Evolutionary conservation across 2,888 invertebrate genomes (phyloP).

Genomic region (Cylindroiulus punctatus): DNA sequence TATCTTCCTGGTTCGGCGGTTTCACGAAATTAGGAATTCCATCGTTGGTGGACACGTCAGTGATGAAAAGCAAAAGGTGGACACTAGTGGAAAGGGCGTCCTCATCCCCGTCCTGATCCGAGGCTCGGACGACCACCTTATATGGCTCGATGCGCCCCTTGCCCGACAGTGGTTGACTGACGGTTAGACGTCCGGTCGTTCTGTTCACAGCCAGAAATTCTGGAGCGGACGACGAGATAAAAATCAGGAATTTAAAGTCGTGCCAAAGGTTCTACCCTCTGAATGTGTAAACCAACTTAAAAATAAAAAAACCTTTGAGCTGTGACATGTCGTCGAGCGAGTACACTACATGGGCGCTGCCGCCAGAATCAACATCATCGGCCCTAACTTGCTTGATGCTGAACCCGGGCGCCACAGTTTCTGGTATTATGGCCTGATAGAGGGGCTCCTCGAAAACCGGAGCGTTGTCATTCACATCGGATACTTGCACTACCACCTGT

Average conservation of each 20-base stretch:
- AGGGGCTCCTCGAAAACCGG: conserved; percentile 72
- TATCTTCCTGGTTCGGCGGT: conserved; percentile 76
- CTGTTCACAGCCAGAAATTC: conserved; percentile 76
- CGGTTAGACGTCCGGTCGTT: conserved; percentile 75
- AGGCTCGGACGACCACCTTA: conserved; percentile 74
- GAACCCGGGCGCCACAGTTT: conserved; percentile 74
- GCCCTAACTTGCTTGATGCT: conserved; percentile 76
- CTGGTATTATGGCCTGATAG: conserved; percentile 80
- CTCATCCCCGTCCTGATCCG: conserved; percentile 72
- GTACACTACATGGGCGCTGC: conserved; percentile 69
- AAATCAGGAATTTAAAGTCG: not conserved
- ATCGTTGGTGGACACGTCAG: conserved; percentile 83
- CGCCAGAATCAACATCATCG: conserved; percentile 77
- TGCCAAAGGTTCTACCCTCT: not conserved
- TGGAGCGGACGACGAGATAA: conserved; percentile 63
- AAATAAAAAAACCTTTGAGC: conserved; percentile 44
- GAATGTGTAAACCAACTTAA: no score
- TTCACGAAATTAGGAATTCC: conserved; percentile 80
- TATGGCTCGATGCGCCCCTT: conserved; percentile 81
- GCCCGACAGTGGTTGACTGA: conserved; percentile 75
- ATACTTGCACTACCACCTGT: conserved; percentile 74
- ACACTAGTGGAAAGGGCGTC: conserved; percentile 72
- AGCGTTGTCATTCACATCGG: conserved; percentile 83
- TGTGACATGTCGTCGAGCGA: conserved; percentile 68
- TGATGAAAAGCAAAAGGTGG: conserved; percentile 71